These are phyloP conservation scores for Drosophila insularis DNA, from an alignment of 1,140 invertebrate species.

Conservation along the genomic window DNA sequence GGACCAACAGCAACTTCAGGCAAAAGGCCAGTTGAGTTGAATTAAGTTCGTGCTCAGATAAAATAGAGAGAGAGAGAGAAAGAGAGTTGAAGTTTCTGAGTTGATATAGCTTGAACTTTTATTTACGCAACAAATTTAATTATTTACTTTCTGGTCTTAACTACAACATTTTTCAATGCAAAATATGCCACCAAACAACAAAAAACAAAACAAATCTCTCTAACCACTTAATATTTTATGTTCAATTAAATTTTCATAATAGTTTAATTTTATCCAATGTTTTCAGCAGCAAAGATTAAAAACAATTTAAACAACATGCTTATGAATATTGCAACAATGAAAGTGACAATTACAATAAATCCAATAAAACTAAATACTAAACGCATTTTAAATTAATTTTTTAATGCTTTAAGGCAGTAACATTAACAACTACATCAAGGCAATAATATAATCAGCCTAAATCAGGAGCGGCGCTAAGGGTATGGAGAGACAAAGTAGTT, in stretches of 20 bases:
- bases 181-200: background rate
- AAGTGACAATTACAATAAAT: conserved; percentile 27
- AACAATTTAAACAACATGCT: conserved; percentile 48
- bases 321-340: conserved; percentile 56
- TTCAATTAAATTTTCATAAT: conserved; percentile 9
- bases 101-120: conserved; percentile 60
- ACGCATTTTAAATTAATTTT: conserved; percentile 56
- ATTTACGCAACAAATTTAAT: conserved; percentile 78
- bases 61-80: no score
- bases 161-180: background rate
- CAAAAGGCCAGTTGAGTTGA: conserved; percentile 32
- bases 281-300: conserved; percentile 11
- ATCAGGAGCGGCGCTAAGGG: background rate
- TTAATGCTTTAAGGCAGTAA: conserved; percentile 37
- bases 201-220: conserved; percentile 35
- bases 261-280: conserved; percentile 46
- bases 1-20: conserved; percentile 25
- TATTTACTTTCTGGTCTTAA: conserved; percentile 59
- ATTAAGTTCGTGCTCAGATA: background rate
- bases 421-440: conserved; percentile 2
- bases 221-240: background rate
- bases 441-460: background rate
- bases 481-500: no score
- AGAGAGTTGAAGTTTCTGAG: background rate
- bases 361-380: conserved; percentile 33